Evolutionary conservation across 2,113 vertebrate species (phyloP).

Genomic region (human): DNA sequence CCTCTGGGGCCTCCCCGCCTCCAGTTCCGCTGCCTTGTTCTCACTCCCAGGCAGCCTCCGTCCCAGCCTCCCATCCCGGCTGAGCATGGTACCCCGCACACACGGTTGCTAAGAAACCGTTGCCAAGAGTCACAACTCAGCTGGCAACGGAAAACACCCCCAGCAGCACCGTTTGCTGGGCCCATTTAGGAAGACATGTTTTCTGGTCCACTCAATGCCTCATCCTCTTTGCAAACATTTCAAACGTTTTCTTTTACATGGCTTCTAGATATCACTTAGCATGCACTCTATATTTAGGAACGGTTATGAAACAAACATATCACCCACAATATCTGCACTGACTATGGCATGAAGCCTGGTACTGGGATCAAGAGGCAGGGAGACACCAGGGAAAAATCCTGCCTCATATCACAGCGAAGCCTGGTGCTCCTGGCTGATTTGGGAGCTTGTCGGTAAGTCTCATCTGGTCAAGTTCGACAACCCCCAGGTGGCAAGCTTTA

Average conservation of each 20-base stretch:
- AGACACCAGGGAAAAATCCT: not conserved
- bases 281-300: not conserved
- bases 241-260: not conserved
- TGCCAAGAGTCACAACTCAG: constrained; percentile 86
- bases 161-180: constrained; percentile 50
- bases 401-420: not conserved
- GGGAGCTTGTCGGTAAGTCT: not conserved
- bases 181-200: constrained; percentile 42
- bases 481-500: accelerated
- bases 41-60: not conserved
- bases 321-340: accelerated
- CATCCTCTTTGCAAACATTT: not conserved
- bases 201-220: constrained; percentile 47
- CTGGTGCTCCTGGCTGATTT: accelerated
- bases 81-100: constrained; percentile 72
- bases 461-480: not conserved
- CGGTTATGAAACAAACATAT: not conserved
- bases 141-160: constrained; percentile 76
- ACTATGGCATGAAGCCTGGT: not conserved
- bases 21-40: not conserved
- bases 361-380: not conserved
- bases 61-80: constrained; percentile 59
- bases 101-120: constrained; percentile 91
- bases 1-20: not conserved
- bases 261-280: not conserved